Evolutionary conservation across 2,797 vertebrate genomes (phyloP), one percentile per base, ranked within the genome.

Genomic region (Artibeus lituratus): DNA sequence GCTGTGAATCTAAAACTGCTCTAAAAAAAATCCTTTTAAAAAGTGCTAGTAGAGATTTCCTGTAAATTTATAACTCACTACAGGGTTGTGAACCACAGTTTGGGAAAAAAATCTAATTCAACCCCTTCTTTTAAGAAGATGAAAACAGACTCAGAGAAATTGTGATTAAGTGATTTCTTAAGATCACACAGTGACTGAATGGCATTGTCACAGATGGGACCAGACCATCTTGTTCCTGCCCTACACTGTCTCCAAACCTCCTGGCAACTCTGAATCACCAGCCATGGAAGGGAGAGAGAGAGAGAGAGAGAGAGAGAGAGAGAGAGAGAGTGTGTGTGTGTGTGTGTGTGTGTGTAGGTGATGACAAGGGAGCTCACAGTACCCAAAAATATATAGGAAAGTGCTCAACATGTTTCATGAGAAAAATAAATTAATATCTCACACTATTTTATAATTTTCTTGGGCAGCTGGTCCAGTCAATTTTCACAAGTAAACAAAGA

Each of bases 391-490:
- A 82, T 21, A 22, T 0, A 85, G 2, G 12, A 55, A 95, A 96
- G 81, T 73, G n/a, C 12, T 78, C 9, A 39, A 67, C 14, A 59
- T 73, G 94, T 88, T 78, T 84, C 55, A 11, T 57, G 51, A 91
- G 44, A 84, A 88, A 92, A 96, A 72, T 24, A 90, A 88, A 78
- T 93, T 53, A 95, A 78, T 51, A 55, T 44, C 37, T 76, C 76
- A 85, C 53, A 65, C n/a, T n/a, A 80, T 44, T 97, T 95, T 92
- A 82, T 26, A 57, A 22, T 84, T 83, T 97, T 91, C 76, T 42
- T 90, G 72, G 81, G 49, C 49, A 91, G n/a, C 5, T n/a, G 57
- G 21, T 32, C 49, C 14, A 86, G 70, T 47, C 47, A 76, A 67
- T 77, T 77, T 93, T 86, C 55, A 78, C 59, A 87, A 51, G 3